Percentiles rank a stretch among this genome's conserved stretches.
These are phyloP conservation scores for Malurus leucopterus DNA, from an alignment of 2,797 vertebrate genomes.

Conservation along the genomic window DNA sequence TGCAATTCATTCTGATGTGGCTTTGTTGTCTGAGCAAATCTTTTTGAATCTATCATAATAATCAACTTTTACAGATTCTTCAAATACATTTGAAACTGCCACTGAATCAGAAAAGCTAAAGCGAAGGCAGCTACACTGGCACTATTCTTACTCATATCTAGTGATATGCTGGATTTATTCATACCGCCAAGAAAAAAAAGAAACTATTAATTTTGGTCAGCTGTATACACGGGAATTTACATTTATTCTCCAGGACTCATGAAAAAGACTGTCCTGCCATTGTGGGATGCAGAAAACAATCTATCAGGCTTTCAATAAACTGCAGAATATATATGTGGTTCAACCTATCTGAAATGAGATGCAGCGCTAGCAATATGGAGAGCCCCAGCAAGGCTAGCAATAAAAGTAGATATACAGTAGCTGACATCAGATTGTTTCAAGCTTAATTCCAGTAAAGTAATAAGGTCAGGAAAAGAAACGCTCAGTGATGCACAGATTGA, in stretches of 20 bases:
- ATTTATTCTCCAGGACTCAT: conserved; percentile 67
- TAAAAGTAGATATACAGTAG: conserved; percentile 81
- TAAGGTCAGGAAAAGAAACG: conserved; percentile 77
- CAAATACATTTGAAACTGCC: conserved; percentile 54
- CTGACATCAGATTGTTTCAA: conserved; percentile 80
- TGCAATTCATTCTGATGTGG: conserved; percentile 46
- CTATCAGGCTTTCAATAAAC: conserved; percentile 77
- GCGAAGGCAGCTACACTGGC: conserved; percentile 14
- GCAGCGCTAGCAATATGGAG: conserved; percentile 73
- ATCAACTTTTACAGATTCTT: conserved; percentile 64
- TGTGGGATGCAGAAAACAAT: conserved; percentile 69
- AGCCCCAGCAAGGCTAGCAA: conserved; percentile 71
- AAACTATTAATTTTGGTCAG: conserved; percentile 67
- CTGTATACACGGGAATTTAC: conserved; percentile 61
- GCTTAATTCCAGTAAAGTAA: conserved; percentile 82
- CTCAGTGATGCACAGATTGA: conserved; percentile 74
- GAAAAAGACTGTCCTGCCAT: conserved; percentile 55
- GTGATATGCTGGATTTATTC: conserved; percentile 67
- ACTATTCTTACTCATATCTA: conserved; percentile 56
- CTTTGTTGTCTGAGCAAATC: conserved; percentile 57
- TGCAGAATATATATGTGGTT: conserved; percentile 74
- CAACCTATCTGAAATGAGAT: conserved; percentile 78
- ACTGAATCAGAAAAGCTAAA: conserved; percentile 61
- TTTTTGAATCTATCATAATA: conserved; percentile 57
- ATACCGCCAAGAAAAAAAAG: conserved; percentile 51